Base-by-base conservation (phyloP, 53 echinoderm and acorn worm species). In the Echinometra lucunter region DNA sequence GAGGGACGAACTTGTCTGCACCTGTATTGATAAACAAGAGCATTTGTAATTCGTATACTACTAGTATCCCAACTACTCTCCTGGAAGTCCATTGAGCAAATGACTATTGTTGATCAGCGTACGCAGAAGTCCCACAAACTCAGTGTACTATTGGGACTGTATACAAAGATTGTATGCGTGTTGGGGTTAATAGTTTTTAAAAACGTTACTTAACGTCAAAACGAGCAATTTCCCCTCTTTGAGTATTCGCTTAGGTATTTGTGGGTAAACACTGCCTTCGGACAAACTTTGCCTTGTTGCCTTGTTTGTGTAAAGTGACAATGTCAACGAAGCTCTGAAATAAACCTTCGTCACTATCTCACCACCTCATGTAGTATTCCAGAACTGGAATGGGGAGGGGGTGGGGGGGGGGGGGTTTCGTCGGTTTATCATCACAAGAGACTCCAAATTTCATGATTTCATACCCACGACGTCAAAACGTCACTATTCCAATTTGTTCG, bases 191-290 rank as follows among this genome's bases (percentile, higher is more conserved):
- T 38, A 78, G 38, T 40, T 78, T 78, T 69, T 34, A 1, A 34
- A n/a, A 81, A 42, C 44, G 85, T 85, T 85, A 85, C 85, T 85
- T 85, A n/a, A 85, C 85, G 45, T 53, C 30, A 49, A 85, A 45
- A 85, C 53, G 28, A 49, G 85, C 45, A 3, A 53, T 85, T 85
- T 85, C 85, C 85, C 85, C 53, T 83, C 49, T 28, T 38, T 42
- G 2, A 85, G 85, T 53, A 85, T 44, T 78, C 78, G 42, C 42
- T 78, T 38, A 78, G 28, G n/a, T n/a, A n/a, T n/a, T n/a, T n/a
- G n/a, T n/a, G n/a, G n/a, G n/a, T n/a, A n/a, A n/a, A n/a, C n/a
- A n/a, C n/a, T n/a, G n/a, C n/a, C n/a, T n/a, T n/a, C n/a, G n/a
- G n/a, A n/a, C n/a, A n/a, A n/a, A 47, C 49, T 28, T 85, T 85